Evolutionary conservation across 2,113 vertebrate species (phyloP).

Genomic region (Gopherus flavomarginatus): DNA sequence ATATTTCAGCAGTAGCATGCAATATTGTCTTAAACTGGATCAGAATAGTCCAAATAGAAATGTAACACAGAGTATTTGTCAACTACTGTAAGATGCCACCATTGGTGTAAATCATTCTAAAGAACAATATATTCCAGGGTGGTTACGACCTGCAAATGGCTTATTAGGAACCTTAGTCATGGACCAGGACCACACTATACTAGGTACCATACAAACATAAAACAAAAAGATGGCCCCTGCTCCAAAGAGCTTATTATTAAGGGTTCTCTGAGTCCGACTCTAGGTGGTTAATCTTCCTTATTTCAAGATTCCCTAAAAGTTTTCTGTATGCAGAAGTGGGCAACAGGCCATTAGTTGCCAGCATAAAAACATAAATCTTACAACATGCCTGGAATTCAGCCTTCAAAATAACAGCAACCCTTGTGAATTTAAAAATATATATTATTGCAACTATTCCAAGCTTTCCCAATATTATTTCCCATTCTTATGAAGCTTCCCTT

Average conservation of each 20-base stretch:
- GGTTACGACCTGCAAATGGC: neutral
- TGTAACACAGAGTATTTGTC: neutral
- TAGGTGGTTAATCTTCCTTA: neutral
- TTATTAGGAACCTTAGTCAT: neutral
- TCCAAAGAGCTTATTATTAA: neutral
- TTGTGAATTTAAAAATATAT: neutral
- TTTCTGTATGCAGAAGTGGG: neutral
- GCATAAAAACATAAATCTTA: neutral
- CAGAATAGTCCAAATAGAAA: neutral
- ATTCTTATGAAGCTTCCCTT: neutral
- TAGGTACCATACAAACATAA: neutral
- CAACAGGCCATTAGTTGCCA: fast-evolving
- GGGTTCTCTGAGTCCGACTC: neutral
- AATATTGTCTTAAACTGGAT: fast-evolving
- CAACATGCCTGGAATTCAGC: neutral
- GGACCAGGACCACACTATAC: neutral
- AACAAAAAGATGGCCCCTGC: neutral
- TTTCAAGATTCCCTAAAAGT: neutral
- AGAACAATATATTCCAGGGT: neutral
- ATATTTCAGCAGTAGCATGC: neutral
- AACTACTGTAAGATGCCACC: neutral
- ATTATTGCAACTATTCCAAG: neutral
- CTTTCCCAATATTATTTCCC: neutral
- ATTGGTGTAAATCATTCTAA: neutral
- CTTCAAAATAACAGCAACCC: neutral